Base-by-base conservation (phyloP, 2,797 vertebrate genomes). In the Dendrocincla fuliginosa region DNA sequence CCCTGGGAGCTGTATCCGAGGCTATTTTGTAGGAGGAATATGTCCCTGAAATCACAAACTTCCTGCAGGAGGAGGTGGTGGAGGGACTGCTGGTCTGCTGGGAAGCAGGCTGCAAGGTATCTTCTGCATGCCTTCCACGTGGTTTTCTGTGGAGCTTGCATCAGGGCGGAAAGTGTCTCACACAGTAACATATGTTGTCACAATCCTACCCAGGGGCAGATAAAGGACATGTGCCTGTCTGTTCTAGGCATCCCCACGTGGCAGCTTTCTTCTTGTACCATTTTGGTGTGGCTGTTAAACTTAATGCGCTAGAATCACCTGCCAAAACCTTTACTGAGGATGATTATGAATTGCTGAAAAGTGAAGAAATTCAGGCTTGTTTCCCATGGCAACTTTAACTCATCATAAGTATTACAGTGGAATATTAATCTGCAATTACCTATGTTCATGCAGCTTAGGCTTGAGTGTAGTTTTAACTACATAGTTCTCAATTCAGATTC, bases 371-470 rank as follows among this genome's bases (percentile, higher is more conserved):
- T 95, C 74, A 61, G 67, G 17, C 87, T 91, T 95, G 94, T 96
- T 94, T 95, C 94, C 95, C 89, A 70, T 95, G 93, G 94, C 91
- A 94, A 97, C 94, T 95, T 95, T 91, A 95, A 86, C 67, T 77
- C 60, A 8, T 16, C 49, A 2, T 49, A 87, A 90, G 49, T 91
- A 70, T 93, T 79, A 74, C 44, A 49, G 56, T 88, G 74, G 91
- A 90, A 87, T 97, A 92, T 95, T 95, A 96, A 94, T 96, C 74
- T 92, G 70, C 68, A 86, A 79, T 95, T 96, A 96, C 85, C 70
- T 91, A 12, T 87, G 59, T 94, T 93, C 77, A 76, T 89, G 82
- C 89, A 86, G 60, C 12, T 94, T 96, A 92, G 82, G 59, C 39
- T 84, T 77, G 76, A 19, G 28, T 89, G 33, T 88, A 69, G 42